Base-by-base conservation (phyloP, 2,797 vertebrate species). In the Leptoclinus maculatus region DNA sequence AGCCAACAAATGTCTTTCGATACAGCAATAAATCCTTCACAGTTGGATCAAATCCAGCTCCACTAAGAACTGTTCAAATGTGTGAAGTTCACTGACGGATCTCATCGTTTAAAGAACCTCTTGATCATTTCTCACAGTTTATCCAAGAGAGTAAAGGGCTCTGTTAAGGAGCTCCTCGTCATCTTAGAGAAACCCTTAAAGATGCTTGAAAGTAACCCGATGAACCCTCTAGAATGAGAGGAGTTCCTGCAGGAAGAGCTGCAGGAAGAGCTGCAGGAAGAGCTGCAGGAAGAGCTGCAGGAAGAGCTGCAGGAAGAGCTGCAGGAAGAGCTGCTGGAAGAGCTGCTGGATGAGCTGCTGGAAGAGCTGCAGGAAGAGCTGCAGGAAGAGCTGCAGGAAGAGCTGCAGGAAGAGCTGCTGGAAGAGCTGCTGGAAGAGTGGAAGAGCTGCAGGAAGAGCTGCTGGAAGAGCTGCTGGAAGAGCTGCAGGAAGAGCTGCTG, bases 171-270 rank as follows among this genome's bases (percentile, higher is more conserved):
- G 9, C 39, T 70, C 54, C 58, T 79, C 29, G 3, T 23, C 23
- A n/a, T 21, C 41, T 47, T 23, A 53, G 19, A 72, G 5, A 47
- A 66, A 49, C 76, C 51, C 64, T 79, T 38, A 41, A 25, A 67
- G 66, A 67, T 56, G 32, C 72, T 82, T 36, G 3, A 21, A 7
- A 47, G 59, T 12, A 34, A 32, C 57, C 49, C 0, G 45, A 70
- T 11, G 49, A 58, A 49, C 56, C 49, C 70, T 68, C 49, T 5
- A 32, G 53, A 64, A 45, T 10, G 29, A 74, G 66, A 45, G 34
- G 12, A 73, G 41, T 7, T 57, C 38, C 23, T 51, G 68, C 34
- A 17, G 72, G 1, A 67, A 43, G 64, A 69, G 63, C 27, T 29
- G 27, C 27, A 3, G 27, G 27, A 29, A 29, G 27, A 29, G 27